These are phyloP conservation scores for Nephrotoma guestfalica DNA, from an alignment of 2,888 invertebrate species.

Conservation along the genomic window DNA sequence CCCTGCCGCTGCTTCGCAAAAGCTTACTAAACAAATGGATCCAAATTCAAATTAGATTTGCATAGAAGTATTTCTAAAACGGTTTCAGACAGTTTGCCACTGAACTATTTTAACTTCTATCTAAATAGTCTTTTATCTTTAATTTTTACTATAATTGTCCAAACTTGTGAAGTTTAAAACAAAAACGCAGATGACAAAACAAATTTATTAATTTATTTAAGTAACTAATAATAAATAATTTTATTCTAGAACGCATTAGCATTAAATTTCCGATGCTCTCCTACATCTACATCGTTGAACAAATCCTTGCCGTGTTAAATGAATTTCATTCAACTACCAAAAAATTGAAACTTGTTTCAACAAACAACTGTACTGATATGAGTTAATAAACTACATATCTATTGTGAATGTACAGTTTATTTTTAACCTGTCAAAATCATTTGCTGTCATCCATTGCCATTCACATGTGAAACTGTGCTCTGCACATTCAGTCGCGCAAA, in stretches of 20 bases:
- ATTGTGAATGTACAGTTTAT: background rate
- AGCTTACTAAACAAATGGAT: no score
- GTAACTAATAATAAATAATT: background rate
- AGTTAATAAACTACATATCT: background rate
- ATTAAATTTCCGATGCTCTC: background rate
- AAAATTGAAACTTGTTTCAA: background rate
- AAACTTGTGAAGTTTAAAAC: no score
- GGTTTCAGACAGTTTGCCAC: no score
- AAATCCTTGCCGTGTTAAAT: background rate
- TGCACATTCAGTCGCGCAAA: background rate
- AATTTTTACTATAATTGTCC: no score
- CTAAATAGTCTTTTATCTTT: no score
- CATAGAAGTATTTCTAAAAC: no score
- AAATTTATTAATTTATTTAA: no score
- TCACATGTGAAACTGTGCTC: background rate
- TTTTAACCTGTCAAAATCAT: background rate
- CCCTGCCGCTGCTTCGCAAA: no score
- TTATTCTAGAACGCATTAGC: background rate
- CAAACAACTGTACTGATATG: background rate
- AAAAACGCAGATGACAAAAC: no score
- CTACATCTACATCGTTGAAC: background rate
- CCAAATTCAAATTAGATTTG: no score
- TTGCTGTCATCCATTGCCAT: background rate
- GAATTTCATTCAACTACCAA: background rate
- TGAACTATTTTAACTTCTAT: no score